Evolutionary conservation across 1,140 invertebrate species (phyloP), one percentile per base, ranked within the genome.

Genomic region (Adelges cooleyi): DNA sequence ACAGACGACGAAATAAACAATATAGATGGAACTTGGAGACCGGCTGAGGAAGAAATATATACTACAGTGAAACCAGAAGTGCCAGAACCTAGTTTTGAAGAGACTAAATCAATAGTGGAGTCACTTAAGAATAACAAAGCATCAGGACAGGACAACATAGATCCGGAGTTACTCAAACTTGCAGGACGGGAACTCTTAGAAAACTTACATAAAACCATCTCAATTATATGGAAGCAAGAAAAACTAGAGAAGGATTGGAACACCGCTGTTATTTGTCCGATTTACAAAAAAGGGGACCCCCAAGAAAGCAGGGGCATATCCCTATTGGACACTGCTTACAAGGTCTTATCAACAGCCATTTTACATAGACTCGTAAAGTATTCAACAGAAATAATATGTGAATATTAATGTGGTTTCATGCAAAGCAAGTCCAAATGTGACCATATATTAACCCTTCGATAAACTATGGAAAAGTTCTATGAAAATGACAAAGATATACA

Each of bases 341-440:
- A n/a, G n/a, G n/a, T n/a, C n/a, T n/a, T n/a, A n/a, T n/a, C n/a
- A n/a, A n/a, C n/a, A n/a, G n/a, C n/a, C n/a, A n/a, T n/a, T n/a
- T n/a, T 13, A 36, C 33, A n/a, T n/a, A n/a, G n/a, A n/a, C n/a
- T n/a, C n/a, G n/a, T n/a, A n/a, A n/a, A 22, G 2, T 25, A 59
- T 33, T 6, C 23, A 29, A 65, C 69, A 48, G 40, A 51, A 4
- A 50, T 69, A 27, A 25, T 69, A 22, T 65, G 68, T 65, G 65
- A 68, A 27, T 68, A 70, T 29, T 68, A 68, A 65, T 68, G 65
- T 62, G 69, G 68, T 15, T 70, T 70, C 36, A 11, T 46, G 40
- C 13, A 25, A 5, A 65, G 40, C 3, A 67, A 62, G 65, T 49
- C 48, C 13, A 69, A 67, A 15, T 38, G 29, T 1, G 67, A 70